phyloP scores from a whole-genome alignment of 1,140 invertebrate species.

The Caenorhabditis tropicalis region DNA sequence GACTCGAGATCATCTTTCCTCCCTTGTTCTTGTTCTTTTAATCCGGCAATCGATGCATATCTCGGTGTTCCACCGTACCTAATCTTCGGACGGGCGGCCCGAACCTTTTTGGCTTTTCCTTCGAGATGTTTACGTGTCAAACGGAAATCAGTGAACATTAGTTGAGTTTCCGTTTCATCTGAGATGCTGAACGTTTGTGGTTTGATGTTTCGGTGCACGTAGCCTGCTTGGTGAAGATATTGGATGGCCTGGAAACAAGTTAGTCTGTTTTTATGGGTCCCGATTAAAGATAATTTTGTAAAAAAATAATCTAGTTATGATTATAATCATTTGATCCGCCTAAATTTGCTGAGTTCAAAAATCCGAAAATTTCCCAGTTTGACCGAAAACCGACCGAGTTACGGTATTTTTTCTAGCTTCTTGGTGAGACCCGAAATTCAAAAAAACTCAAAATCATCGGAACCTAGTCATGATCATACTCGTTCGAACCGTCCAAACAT shows the following conservation, averaged over 20 bases:
- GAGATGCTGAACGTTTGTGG: not conserved
- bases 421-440: no score
- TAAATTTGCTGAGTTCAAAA: no score
- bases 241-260: not conserved
- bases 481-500: no score
- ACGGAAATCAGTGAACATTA: slow-evolving; percentile 4
- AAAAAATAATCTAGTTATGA: no score
- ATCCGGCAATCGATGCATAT: not conserved
- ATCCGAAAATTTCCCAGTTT: no score
- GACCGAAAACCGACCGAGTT: no score
- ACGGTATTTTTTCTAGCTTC: no score
- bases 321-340: no score
- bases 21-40: not conserved
- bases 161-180: not conserved
- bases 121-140: not conserved
- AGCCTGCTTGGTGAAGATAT: slow-evolving; percentile 12
- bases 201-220: slow-evolving; percentile 11
- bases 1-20: slow-evolving; percentile 31
- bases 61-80: not conserved
- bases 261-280: no score
- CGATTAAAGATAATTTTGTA: no score
- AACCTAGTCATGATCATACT: no score
- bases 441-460: no score
- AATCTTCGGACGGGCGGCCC: not conserved
- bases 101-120: not conserved